phyloP scores from a whole-genome alignment of 2,113 vertebrate species.

The Pachyramphus minor region DNA sequence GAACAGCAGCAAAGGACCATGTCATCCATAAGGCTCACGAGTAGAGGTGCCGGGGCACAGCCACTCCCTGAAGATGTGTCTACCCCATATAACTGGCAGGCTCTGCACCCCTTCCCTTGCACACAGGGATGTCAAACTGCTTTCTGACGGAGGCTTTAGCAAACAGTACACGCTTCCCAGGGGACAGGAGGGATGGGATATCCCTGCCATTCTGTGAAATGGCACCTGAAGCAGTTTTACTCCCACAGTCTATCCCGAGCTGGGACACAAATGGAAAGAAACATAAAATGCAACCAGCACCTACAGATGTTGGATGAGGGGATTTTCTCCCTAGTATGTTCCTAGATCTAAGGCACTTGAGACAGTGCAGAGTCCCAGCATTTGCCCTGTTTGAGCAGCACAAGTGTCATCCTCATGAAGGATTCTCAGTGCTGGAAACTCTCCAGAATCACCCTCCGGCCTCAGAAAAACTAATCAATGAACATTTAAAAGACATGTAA shows the following conservation, averaged over 20 bases:
- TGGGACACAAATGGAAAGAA: neutral
- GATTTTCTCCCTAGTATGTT: neutral
- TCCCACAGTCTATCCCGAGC: fast-evolving
- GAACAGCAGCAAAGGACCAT: neutral
- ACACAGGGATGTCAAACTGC: neutral
- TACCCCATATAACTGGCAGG: fast-evolving
- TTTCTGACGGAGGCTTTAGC: neutral
- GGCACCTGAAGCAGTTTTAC: neutral
- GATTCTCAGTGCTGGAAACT: neutral
- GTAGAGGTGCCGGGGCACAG: neutral
- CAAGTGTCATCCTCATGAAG: neutral
- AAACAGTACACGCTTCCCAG: neutral
- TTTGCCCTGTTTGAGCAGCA: neutral
- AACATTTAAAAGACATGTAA: neutral
- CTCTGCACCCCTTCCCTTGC: neutral
- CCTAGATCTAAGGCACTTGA: neutral
- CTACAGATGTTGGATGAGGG: neutral
- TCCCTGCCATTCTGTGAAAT: neutral
- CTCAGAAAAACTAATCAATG: neutral
- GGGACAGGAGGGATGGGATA: neutral
- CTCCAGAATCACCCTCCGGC: neutral
- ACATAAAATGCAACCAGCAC: fast-evolving
- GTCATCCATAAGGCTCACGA: fast-evolving
- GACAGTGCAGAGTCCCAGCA: neutral
- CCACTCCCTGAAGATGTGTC: neutral